Evolutionary conservation across 2,113 vertebrate species (phyloP).

Genomic region (Xenopus tropicalis): DNA sequence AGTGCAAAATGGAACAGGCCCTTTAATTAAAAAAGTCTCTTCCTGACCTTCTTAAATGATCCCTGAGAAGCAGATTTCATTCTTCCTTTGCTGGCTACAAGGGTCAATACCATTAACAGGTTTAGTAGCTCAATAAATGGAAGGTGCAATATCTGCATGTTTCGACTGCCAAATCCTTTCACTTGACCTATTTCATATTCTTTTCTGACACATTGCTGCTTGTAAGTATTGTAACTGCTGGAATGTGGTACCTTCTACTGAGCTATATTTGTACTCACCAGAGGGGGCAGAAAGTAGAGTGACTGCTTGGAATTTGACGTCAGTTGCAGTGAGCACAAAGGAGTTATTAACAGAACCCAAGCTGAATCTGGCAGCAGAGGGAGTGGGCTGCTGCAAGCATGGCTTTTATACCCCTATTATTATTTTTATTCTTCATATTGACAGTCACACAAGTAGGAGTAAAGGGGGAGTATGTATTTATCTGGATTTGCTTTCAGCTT

Average conservation of each 20-base stretch:
- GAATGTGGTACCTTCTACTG: conserved; percentile 44
- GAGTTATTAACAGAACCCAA: conserved; percentile 46
- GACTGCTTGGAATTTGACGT: conserved; percentile 75
- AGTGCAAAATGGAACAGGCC: too few species aligned
- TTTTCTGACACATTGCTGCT: too few species aligned
- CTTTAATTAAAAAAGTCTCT: too few species aligned
- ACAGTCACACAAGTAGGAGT: not conserved
- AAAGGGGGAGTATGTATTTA: conserved; percentile 30
- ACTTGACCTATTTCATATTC: too few species aligned
- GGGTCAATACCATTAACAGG: too few species aligned
- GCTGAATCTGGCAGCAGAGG: conserved; percentile 55
- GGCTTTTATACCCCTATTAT: not conserved
- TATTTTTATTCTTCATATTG: conserved; percentile 39
- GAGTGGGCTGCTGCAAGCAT: conserved; percentile 18
- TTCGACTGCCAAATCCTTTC: too few species aligned
- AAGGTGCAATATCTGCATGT: not conserved
- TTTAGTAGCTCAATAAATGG: too few species aligned
- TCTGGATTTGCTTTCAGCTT: not conserved
- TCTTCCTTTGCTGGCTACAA: too few species aligned
- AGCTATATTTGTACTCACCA: conserved; percentile 53
- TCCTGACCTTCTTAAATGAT: too few species aligned
- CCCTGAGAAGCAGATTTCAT: too few species aligned
- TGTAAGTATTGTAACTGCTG: not conserved
- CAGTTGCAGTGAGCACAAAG: conserved; percentile 64
- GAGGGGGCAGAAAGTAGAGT: conserved; percentile 63